phyloP scores from a whole-genome alignment of 92 coral and sea anemone genomes.

The Zoanthus sansibaricus region DNA sequence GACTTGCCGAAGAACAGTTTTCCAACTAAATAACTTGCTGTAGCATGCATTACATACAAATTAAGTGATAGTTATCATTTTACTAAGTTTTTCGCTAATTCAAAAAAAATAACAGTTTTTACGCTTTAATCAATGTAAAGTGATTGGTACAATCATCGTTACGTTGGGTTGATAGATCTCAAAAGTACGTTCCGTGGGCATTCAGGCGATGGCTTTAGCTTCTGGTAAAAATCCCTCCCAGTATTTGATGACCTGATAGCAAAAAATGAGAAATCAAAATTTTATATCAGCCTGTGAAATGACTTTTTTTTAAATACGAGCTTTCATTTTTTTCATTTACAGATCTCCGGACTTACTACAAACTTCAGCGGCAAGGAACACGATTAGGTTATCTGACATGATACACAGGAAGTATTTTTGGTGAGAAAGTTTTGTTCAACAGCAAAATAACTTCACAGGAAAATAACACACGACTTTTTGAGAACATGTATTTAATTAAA shows the following conservation, averaged over 20 bases:
- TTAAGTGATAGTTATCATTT: neutral
- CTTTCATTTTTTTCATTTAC: no score
- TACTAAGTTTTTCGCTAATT: neutral
- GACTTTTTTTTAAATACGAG: no score
- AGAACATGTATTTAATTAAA: no score
- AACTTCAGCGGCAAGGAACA: no score
- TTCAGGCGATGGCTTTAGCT: slow-evolving; percentile 96
- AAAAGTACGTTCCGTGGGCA: neutral
- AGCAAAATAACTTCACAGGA: no score
- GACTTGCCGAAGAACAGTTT: neutral
- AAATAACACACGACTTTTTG: no score
- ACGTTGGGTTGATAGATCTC: neutral
- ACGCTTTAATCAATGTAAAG: neutral
- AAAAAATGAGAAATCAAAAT: neutral
- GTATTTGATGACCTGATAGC: slow-evolving; percentile 85
- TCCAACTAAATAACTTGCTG: neutral
- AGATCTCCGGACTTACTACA: no score
- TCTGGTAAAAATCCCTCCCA: slow-evolving; percentile 99
- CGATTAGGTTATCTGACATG: no score
- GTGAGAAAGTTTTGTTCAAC: no score
- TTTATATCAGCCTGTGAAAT: no score
- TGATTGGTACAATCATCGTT: slow-evolving; percentile 7
- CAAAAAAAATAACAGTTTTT: slow-evolving; percentile 8
- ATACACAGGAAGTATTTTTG: no score
- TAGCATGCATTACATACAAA: slow-evolving; percentile 12